phyloP scores from a whole-genome alignment of 2,797 vertebrate species.

The Etheostoma nigrum region DNA sequence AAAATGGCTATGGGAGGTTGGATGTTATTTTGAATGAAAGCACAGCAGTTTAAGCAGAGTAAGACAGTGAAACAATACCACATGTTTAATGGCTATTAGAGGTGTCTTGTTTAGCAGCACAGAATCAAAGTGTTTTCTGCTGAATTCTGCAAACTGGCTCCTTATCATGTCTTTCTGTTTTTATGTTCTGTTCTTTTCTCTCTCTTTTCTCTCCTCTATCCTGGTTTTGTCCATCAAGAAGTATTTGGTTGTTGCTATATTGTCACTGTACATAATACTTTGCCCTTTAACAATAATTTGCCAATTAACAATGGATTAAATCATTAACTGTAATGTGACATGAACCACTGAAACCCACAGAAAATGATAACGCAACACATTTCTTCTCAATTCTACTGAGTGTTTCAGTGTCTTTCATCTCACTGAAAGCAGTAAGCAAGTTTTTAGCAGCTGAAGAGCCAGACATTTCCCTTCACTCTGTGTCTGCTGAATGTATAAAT shows the following conservation, averaged over 20 bases:
- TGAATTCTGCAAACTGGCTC: conserved; percentile 4
- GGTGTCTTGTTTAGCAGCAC: conserved; percentile 8
- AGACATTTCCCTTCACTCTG: background rate
- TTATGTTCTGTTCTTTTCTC: background rate
- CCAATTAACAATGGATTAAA: background rate
- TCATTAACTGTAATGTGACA: background rate
- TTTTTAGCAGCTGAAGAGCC: background rate
- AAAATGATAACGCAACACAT: no score
- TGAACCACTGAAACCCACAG: no score
- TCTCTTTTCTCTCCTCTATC: background rate
- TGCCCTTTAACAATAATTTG: background rate
- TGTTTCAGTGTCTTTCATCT: background rate
- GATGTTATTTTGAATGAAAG: conserved; percentile 34
- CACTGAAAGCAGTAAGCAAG: background rate
- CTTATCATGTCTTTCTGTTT: background rate
- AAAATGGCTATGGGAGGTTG: conserved; percentile 17
- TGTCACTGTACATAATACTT: no score
- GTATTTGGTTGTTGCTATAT: background rate
- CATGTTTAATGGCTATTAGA: conserved; percentile 18
- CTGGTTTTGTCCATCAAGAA: background rate
- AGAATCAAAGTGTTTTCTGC: conserved; percentile 23
- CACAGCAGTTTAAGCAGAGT: conserved; percentile 10
- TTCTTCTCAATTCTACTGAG: background rate
- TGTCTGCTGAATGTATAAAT: no score
- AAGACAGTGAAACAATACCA: conserved; percentile 16